Evolutionary conservation across 2,797 vertebrate species (phyloP).

Genomic region (Neoniphon sammara): DNA sequence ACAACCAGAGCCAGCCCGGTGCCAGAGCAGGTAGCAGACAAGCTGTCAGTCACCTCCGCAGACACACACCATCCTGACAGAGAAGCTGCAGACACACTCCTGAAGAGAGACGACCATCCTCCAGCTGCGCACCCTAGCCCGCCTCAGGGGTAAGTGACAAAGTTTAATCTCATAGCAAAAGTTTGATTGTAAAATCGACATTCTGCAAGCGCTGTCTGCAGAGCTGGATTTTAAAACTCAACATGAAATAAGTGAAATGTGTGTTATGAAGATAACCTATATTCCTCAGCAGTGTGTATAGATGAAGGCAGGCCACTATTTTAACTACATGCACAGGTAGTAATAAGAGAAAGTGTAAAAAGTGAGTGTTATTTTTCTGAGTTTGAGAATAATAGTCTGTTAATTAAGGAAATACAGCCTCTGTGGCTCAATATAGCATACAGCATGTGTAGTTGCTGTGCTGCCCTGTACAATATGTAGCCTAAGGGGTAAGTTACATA

Average conservation of each 20-base stretch:
- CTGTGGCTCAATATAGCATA: neutral
- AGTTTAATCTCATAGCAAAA: neutral
- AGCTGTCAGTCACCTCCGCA: slow-evolving; percentile 13
- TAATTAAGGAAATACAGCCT: neutral
- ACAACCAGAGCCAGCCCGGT: neutral
- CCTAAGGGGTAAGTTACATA: neutral
- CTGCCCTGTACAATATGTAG: neutral
- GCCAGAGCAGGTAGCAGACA: slow-evolving; percentile 49
- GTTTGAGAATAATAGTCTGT: neutral
- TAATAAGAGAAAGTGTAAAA: neutral
- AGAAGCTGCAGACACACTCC: neutral
- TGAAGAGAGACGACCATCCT: slow-evolving; percentile 9
- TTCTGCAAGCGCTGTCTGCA: neutral
- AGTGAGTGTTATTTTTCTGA: neutral
- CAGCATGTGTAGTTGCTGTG: neutral
- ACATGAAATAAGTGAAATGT: too few relatives aligned
- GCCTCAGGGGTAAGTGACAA: slow-evolving; percentile 62
- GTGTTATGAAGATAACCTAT: too few relatives aligned
- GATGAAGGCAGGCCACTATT: neutral
- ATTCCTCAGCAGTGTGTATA: neutral
- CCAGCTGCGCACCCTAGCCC: slow-evolving; percentile 12
- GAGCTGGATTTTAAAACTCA: too few relatives aligned
- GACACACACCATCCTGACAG: slow-evolving; percentile 7
- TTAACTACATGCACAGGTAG: neutral
- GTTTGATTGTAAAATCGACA: too few relatives aligned